These are phyloP conservation scores for Glyptemys insculpta DNA, from an alignment of 2,797 vertebrate genomes.

Conservation along the genomic window DNA sequence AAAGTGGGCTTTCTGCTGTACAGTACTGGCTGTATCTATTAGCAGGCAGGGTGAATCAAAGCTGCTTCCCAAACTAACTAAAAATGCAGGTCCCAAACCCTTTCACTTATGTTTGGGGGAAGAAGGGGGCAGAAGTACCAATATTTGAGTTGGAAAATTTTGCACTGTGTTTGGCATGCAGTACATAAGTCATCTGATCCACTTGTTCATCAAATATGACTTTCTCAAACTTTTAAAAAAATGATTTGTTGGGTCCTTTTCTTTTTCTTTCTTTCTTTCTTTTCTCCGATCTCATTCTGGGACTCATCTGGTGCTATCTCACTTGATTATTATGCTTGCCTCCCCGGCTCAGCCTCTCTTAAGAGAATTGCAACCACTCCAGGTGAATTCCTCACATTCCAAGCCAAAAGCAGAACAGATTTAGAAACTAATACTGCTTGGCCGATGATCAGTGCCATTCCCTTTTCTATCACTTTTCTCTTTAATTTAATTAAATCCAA, in stretches of 20 bases:
- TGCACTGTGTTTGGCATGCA: neutral
- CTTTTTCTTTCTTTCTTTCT: neutral
- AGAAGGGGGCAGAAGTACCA: neutral
- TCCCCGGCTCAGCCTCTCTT: neutral
- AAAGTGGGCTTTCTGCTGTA: neutral
- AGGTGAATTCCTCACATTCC: neutral
- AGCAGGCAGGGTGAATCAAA: neutral
- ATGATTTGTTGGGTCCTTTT: neutral
- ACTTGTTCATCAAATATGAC: neutral
- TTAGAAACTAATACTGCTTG: neutral
- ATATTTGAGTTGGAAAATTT: neutral
- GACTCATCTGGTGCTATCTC: neutral
- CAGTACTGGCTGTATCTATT: neutral
- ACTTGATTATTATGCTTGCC: neutral
- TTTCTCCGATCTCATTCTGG: neutral
- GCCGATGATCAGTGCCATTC: neutral
- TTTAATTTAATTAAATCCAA: neutral
- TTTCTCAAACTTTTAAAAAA: rapidly evolving
- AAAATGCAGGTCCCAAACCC: neutral
- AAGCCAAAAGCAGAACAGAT: neutral
- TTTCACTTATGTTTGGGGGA: neutral
- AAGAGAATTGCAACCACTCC: neutral
- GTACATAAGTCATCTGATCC: neutral
- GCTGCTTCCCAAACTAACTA: neutral
- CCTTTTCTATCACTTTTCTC: neutral